Evolutionary conservation across 2,797 vertebrate genomes (phyloP), one percentile per base, ranked within the genome.

Genomic region (Dromococcyx pavoninus): DNA sequence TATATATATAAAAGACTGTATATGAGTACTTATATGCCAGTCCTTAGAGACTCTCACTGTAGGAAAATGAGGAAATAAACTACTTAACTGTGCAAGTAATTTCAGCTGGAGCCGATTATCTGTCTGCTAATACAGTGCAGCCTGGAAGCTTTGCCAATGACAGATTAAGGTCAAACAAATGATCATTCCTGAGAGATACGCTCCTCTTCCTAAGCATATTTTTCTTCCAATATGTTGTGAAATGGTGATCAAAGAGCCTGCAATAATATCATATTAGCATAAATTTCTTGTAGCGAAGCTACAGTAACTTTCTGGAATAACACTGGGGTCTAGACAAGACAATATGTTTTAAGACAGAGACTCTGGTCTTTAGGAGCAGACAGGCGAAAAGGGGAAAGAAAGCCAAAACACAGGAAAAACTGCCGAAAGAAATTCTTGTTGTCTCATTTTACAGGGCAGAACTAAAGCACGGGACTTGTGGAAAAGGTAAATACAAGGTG

Each of bases 51-150:
- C 18, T 95, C 33, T 86, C n/a, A 37, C 81, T 92, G 32, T 72
- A 82, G 73, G 92, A 91, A 95, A 96, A 93, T 48, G 93, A 94
- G 92, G 95, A 95, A 96, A 95, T 91, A 84, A 95, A 90, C 76
- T 91, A 91, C 95, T 97, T 96, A 93, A 91, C 95, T 66, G 62
- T 65, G 61, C 94, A 80, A 95, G 97, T 96, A 96, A 97, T 98
- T 96, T 97, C 90, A 96, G 95, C 94, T 91, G 91, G 96, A 98
- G 97, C 94, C 97, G 97, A 97, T 97, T 97, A 98, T 89, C 97
- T 95, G 76, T 94, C 97, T 91, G 98, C 94, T 96, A 98, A 97
- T 94, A 84, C 91, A 94, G 79, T 53, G 80, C 96, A 97, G 95
- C 90, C 91, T 58, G 90, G 85, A 88, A 87, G 64, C 72, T 79